Conservation (phyloP, 2,113 vertebrate genomes). For the Trinectes maculatus region DNA sequence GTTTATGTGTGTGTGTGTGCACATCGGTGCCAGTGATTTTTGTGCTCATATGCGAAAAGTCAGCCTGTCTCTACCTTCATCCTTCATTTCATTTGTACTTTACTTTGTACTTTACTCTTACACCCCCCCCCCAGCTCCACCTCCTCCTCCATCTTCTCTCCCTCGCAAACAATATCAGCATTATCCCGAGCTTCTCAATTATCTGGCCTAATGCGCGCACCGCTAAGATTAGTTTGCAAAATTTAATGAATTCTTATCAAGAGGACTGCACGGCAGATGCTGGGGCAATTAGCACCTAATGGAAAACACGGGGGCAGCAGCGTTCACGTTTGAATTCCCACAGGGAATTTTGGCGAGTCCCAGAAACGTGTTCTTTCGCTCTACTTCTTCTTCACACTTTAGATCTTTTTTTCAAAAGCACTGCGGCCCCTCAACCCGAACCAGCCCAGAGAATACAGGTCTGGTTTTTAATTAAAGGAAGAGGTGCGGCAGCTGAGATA, state of each 20-base stretch:
- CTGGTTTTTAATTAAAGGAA: conserved; percentile 69
- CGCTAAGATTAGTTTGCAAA: conserved; percentile 83
- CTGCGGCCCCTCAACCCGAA: conserved; percentile 68
- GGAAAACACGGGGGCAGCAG: conserved; percentile 79
- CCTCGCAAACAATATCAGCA: conserved; percentile 68
- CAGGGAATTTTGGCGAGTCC: conserved; percentile 77
- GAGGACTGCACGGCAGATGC: conserved; percentile 81
- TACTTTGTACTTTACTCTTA: neutral
- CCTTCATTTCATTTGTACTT: conserved; percentile 52
- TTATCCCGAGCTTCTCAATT: conserved; percentile 75
- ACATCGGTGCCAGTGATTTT: conserved; percentile 30
- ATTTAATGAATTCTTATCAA: conserved; percentile 87
- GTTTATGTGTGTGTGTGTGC: too few relatives aligned
- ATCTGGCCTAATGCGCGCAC: conserved; percentile 79
- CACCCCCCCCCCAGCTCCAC: neutral
- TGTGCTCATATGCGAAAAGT: conserved; percentile 43
- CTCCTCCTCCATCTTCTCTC: conserved; percentile 32
- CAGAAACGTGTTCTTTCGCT: conserved; percentile 68
- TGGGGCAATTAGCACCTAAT: conserved; percentile 84
- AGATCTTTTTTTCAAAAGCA: conserved; percentile 71
- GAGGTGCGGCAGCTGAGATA: conserved; percentile 48
- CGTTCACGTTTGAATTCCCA: conserved; percentile 82
- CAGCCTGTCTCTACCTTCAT: conserved; percentile 60
- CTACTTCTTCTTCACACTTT: conserved; percentile 69
- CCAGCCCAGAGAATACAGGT: conserved; percentile 56